Evolutionary conservation across 1,140 invertebrate genomes (phyloP).

Genomic region (Fopius arisanus): DNA sequence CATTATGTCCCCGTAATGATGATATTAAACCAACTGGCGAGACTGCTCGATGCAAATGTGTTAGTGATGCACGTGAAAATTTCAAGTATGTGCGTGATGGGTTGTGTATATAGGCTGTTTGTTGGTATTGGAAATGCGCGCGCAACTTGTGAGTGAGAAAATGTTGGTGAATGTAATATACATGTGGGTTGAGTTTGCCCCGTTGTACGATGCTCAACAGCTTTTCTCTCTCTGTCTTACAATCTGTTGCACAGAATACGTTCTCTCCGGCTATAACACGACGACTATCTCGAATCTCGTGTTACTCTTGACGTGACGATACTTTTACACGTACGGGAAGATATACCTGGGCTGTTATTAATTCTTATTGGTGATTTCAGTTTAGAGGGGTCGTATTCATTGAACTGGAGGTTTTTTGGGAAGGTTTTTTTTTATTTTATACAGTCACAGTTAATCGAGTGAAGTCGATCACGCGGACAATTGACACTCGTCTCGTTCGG

Average conservation of each 20-base stretch:
- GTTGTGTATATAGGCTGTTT: not conserved
- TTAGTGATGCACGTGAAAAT: slow-evolving; percentile 2
- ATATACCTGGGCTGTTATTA: not conserved
- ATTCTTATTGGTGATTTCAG: not conserved
- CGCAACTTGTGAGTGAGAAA: not conserved
- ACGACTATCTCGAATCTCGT: not conserved
- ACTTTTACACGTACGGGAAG: not conserved
- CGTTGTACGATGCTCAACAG: not conserved
- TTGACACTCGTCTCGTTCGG: too few species aligned
- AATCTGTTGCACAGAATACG: slow-evolving; percentile 19
- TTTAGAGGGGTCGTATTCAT: not conserved
- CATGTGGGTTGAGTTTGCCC: not conserved
- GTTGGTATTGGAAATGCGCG: not conserved
- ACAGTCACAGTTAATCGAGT: too few species aligned
- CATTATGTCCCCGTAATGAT: slow-evolving; percentile 37
- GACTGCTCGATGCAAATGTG: slow-evolving; percentile 12
- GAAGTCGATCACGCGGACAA: too few species aligned
- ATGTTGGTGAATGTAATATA: not conserved
- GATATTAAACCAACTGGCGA: slow-evolving; percentile 37
- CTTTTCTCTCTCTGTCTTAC: slow-evolving; percentile 1
- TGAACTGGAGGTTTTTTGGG: too few species aligned
- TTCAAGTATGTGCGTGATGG: not conserved
- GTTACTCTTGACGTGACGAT: not conserved
- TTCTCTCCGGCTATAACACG: not conserved
- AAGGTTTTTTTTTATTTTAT: too few species aligned